Conservation (phyloP, 2,888 invertebrate species). For the Eurytoma adleriae region DNA sequence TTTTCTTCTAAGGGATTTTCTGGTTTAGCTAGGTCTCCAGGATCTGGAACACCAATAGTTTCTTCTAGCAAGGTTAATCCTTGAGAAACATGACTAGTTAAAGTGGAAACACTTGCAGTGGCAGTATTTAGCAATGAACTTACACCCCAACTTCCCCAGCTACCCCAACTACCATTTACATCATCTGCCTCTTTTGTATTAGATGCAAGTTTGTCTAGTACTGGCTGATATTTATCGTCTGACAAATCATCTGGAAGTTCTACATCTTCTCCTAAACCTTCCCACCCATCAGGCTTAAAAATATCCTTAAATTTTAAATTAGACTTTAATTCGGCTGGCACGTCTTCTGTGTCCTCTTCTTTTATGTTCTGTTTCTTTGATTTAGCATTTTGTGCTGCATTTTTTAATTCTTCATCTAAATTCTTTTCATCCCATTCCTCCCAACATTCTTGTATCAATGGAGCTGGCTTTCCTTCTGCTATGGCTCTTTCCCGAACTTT, state of each 20-base stretch:
- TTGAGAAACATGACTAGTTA: slow-evolving; percentile 89
- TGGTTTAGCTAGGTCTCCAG: slow-evolving; percentile 84
- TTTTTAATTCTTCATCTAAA: slow-evolving; percentile 51
- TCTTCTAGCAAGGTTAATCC: slow-evolving; percentile 88
- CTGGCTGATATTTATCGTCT: slow-evolving; percentile 64
- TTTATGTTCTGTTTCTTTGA: slow-evolving; percentile 19
- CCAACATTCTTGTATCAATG: slow-evolving; percentile 54
- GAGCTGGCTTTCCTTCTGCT: slow-evolving; percentile 44
- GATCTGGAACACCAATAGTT: slow-evolving; percentile 89
- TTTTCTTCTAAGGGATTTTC: slow-evolving; percentile 57
- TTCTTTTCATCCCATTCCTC: slow-evolving; percentile 57
- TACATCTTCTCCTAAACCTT: slow-evolving; percentile 68
- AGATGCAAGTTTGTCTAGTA: slow-evolving; percentile 72
- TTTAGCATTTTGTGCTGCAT: slow-evolving; percentile 37
- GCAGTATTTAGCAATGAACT: slow-evolving; percentile 87
- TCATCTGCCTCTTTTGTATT: slow-evolving; percentile 59
- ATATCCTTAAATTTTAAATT: slow-evolving; percentile 72
- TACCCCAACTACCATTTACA: slow-evolving; percentile 73
- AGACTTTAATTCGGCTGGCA: slow-evolving; percentile 70
- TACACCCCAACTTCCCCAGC: slow-evolving; percentile 88
- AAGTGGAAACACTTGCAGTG: slow-evolving; percentile 84
- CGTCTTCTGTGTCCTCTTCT: slow-evolving; percentile 31
- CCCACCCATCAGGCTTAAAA: slow-evolving; percentile 75
- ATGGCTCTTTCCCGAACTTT: slow-evolving; percentile 29
- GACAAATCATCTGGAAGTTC: slow-evolving; percentile 71